Evolutionary conservation across 2,113 vertebrate species (phyloP), one percentile per base, ranked within the genome.

Genomic region (Suricata suricatta): DNA sequence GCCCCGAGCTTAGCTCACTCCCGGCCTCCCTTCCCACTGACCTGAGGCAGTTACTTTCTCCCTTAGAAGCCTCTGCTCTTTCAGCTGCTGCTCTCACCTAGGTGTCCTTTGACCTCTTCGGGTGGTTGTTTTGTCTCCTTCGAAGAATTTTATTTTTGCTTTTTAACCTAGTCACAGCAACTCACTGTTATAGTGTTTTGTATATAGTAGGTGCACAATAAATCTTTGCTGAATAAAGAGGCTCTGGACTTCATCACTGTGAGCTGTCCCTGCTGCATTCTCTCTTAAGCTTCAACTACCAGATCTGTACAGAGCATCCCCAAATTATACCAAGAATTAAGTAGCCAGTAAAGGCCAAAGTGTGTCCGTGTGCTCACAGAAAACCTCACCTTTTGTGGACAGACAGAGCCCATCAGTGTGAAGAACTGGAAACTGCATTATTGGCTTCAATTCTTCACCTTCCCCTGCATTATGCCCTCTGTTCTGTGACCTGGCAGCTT

Each of bases 61-160:
- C 96, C 88, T 57, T 52, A 29, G 96, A 74, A 87, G 19, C 16
- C 33, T 83, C 72, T 52, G 38, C n/a, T 83, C 54, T 80, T 81
- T 47, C 0, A 0, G 66, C 17, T 76, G 88, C 35, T 33, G 31
- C 16, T 88, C 33, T 71, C 2, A 81, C 57, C 21, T n/a, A 31
- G 0, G 8, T 81, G 41, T 72, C 44, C 44, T 87, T 63, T 92
- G 71, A 71, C 54, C 31, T 60, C 35, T 80, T 54, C 19, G 38
- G 54, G 21, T 68, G 35, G 47, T 88, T 66, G 82, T 72, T 87
- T 76, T 54, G 27, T 95, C 38, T 96, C 71, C 71, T 74, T 82
- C 69, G 77, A 95, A 92, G 54, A 76, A 60, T 88, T 66, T 54
- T 69, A 87, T 63, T 83, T 88, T 85, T 95, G 79, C n/a, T 60